These are phyloP conservation scores for Nebria salina DNA, from an alignment of 2,888 invertebrate species.

Conservation along the genomic window DNA sequence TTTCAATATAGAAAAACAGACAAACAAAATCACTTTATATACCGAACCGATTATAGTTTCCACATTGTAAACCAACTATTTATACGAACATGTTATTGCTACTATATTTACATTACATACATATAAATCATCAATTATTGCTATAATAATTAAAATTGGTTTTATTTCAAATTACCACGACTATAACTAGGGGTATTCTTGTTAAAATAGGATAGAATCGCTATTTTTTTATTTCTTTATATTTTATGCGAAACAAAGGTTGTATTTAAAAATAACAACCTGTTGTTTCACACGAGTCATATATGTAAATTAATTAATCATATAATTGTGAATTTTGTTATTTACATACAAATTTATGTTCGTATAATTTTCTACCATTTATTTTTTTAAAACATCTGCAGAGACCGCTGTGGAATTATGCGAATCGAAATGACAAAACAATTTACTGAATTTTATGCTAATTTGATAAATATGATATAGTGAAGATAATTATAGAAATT, in stretches of 20 bases:
- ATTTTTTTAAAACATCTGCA: conserved; percentile 16
- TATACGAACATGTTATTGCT: too few relatives aligned
- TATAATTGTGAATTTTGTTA: conserved; percentile 38
- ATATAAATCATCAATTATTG: too few relatives aligned
- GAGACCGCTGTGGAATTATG: not conserved
- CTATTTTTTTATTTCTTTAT: not conserved
- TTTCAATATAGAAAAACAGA: not conserved
- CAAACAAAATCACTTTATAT: not conserved
- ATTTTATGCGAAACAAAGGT: not conserved
- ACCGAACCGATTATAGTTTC: not conserved
- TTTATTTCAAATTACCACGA: too few relatives aligned
- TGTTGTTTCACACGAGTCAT: conserved; percentile 3
- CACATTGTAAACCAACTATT: not conserved
- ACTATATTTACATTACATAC: too few relatives aligned
- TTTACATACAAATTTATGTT: conserved; percentile 46
- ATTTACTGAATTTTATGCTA: not conserved
- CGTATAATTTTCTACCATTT: conserved; percentile 30
- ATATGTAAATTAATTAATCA: conserved; percentile 46
- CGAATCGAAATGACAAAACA: not conserved
- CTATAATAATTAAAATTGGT: too few relatives aligned
- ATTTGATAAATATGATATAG: not conserved
- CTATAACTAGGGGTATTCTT: not conserved
- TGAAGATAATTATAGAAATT: not conserved
- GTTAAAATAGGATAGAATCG: not conserved
- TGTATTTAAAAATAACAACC: not conserved